Conservation (phyloP, 1,140 invertebrate species). For the Scaptomyza hsui region DNA sequence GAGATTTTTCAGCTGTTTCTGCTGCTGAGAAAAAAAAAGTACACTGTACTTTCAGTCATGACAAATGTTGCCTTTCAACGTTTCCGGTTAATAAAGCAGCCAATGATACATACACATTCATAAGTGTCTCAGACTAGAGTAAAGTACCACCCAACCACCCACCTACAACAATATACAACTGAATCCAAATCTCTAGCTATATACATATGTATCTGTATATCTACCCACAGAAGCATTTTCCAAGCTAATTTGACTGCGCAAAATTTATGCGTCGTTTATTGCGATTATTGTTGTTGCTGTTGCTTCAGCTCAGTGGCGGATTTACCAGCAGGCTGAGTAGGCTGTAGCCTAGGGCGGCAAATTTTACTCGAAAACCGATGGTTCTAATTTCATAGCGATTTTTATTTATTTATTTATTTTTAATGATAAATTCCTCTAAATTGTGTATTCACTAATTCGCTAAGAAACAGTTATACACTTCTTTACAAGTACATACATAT, state of each 20-base stretch:
- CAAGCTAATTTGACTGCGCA: slow-evolving; percentile 71
- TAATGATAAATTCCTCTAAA: no score
- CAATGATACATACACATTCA: slow-evolving; percentile 4
- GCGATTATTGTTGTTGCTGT: slow-evolving; percentile 6
- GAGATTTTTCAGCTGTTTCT: background rate
- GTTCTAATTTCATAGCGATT: no score
- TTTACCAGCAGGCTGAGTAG: no score
- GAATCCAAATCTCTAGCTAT: slow-evolving; percentile 20
- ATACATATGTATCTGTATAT: background rate
- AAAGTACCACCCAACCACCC: slow-evolving; percentile 32
- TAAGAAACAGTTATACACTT: no score
- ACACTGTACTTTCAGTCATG: background rate
- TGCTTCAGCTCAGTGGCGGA: no score
- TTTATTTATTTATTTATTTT: no score
- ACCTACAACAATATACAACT: slow-evolving; percentile 20
- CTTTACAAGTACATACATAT: no score
- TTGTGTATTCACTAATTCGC: no score
- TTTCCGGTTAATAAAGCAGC: slow-evolving; percentile 21
- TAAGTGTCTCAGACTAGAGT: background rate
- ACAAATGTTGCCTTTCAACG: slow-evolving; percentile 12
- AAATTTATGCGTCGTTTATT: slow-evolving; percentile 66
- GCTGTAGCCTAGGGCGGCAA: no score
- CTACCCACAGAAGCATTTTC: slow-evolving; percentile 47
- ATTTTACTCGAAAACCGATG: no score
- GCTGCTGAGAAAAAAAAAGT: background rate